Evolutionary conservation across 2,888 invertebrate genomes (phyloP), one percentile per base, ranked within the genome.

Genomic region (Agrypnus murinus): DNA sequence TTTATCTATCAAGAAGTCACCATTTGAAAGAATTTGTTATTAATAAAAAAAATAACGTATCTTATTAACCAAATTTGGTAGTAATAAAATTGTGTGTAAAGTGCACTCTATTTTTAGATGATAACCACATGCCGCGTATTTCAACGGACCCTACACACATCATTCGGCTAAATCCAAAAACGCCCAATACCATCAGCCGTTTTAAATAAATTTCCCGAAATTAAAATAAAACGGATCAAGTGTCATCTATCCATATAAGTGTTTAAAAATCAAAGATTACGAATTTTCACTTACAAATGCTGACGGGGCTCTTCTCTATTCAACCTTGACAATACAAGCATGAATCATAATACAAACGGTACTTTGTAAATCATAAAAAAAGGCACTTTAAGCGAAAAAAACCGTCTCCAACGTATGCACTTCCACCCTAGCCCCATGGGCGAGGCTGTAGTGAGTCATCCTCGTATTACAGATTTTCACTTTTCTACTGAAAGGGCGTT

Each of bases 61-160:
- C 4, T 32, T 25, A n/a, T n/a, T n/a, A 46, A 59, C 78, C 78
- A 75, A 79, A 77, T 79, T 78, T 76, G 78, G 77, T 69, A n/a
- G n/a, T n/a, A n/a, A n/a, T n/a, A 71, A 72, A 71, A 76, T 74
- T 19, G n/a, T 17, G n/a, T 38, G 38, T 72, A 74, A n/a, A 75
- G 73, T 40, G 38, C 40, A 36, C 14, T 70, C 74, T 80, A 78
- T 76, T 74, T 77, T 74, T 80, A 78, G 77, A 69, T n/a, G n/a
- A n/a, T 25, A 66, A 75, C 75, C 80, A 80, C 80, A 80, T 80
- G 81, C 78, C 65, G 77, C 70, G 73, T 78, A 80, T 80, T 80
- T 78, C 76, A 8, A n/a, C n/a, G 15, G 12, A 10, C 15, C n/a
- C 53, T 60, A 31, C 76, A 75, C 75, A 55, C 48, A 64, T 32